Evolutionary conservation across 2,888 invertebrate species (phyloP), one percentile per base, ranked within the genome.

Genomic region (Emesis russula): DNA sequence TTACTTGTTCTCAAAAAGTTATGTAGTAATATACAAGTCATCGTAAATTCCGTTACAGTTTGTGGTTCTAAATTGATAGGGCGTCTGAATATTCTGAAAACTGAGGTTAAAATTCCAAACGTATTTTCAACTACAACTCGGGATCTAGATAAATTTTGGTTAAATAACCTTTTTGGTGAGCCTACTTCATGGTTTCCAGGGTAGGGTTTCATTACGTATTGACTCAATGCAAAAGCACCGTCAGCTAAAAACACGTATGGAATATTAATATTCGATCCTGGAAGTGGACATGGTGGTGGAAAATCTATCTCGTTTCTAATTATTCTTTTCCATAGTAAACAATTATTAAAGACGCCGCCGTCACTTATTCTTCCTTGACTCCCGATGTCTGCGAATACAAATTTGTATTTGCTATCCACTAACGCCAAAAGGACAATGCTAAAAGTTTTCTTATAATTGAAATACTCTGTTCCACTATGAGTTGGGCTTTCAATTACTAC

Each of bases 11-110:
- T 75, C 36, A 82, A 75, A 86, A 86, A 94, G 88, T 94, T 94
- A 83, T 96, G 96, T 85, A 96, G 86, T 82, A 94, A 79, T 83
- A 95, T 86, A 93, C 96, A 95, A 48, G 95, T 95, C 95, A 95
- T 95, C 53, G 94, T 94, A 63, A 96, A 38, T 85, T 91, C 6
- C 66, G 95, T 15, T 18, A 94, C 95, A 91, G 86, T 95, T 73
- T 91, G 63, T 76, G 90, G 90, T 70, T 83, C n/a, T 75, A 86
- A 80, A 5, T 15, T 1, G 1, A 89, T 86, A 38, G 87, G 87
- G 74, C 80, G 80, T 68, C 66, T 81, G 25, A 78, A 87, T 13
- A 90, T 77, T 83, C 89, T 70, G 74, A 90, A 87, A 75, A 58
- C 77, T 73, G 87, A 33, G 2, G 41, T 53, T 25, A 90, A 58